These are phyloP conservation scores for Rhyacophila brunnea DNA, from an alignment of 1,140 invertebrate species.

Conservation along the genomic window DNA sequence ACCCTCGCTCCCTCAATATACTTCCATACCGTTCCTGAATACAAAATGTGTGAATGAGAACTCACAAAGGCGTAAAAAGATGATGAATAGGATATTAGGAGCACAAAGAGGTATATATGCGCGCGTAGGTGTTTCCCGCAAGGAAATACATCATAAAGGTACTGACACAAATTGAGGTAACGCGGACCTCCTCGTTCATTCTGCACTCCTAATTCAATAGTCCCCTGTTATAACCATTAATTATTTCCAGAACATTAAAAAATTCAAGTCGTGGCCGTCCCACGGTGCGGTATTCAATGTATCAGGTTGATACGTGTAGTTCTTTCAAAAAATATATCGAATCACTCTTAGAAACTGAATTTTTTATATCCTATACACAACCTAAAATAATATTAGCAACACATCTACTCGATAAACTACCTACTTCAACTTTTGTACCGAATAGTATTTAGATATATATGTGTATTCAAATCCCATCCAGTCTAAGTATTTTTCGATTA, in stretches of 20 bases:
- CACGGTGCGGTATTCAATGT: constrained; percentile 12
- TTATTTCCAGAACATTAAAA: constrained; percentile 36
- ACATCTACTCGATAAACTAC: no score
- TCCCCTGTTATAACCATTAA: constrained; percentile 31
- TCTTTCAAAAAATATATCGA: no score
- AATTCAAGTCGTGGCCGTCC: constrained; percentile 28
- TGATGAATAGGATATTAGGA: constrained; percentile 35
- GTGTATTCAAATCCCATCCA: no score
- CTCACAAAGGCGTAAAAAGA: constrained; percentile 36
- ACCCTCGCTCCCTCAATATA: constrained; percentile 9
- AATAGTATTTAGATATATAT: no score
- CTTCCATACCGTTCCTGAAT: constrained; percentile 15
- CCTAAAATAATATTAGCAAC: no score
- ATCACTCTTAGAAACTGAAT: no score
- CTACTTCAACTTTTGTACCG: no score
- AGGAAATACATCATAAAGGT: constrained; percentile 32
- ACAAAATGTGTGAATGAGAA: constrained; percentile 32
- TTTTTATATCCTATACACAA: no score
- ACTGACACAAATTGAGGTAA: constrained; percentile 36
- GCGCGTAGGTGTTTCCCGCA: constrained; percentile 26
- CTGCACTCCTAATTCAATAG: constrained; percentile 36
- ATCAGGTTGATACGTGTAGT: no score
- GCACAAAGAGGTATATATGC: constrained; percentile 30
- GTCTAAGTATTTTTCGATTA: no score
- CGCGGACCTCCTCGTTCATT: constrained; percentile 22